Conservation (phyloP, 2,113 vertebrate genomes). For the Macquaria ambigua region DNA sequence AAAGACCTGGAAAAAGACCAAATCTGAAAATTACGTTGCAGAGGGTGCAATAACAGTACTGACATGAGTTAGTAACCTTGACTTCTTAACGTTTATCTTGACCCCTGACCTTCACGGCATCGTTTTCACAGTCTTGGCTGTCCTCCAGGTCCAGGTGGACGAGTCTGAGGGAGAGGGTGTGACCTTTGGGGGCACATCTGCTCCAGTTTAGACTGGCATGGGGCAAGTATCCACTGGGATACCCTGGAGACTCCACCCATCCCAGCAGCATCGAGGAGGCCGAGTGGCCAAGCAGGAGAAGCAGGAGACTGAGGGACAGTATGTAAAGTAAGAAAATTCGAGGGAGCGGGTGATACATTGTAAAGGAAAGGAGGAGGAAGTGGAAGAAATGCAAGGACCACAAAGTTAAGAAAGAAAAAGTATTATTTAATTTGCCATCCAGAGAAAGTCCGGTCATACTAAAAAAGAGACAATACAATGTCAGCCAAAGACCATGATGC, state of each 20-base stretch:
- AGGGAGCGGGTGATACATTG: not conserved
- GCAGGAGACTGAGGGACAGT: constrained; percentile 50
- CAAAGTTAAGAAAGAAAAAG: not conserved
- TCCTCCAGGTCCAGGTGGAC: constrained; percentile 92
- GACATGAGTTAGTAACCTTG: not conserved
- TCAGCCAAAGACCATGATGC: not conserved
- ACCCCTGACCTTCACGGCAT: constrained; percentile 85
- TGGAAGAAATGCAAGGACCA: not conserved
- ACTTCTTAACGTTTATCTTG: not conserved
- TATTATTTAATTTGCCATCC: not conserved
- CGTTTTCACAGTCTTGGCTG: constrained; percentile 89
- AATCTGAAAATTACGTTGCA: not conserved
- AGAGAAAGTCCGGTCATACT: not conserved
- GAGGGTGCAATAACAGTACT: not conserved
- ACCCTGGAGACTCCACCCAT: constrained; percentile 92
- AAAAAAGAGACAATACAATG: too few relatives aligned
- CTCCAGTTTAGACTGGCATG: constrained; percentile 86
- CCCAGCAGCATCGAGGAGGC: constrained; percentile 79
- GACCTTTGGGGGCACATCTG: constrained; percentile 88
- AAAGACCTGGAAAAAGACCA: constrained; percentile 79
- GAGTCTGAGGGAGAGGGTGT: constrained; percentile 87
- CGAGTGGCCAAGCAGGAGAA: constrained; percentile 53
- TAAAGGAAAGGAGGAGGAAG: not conserved
- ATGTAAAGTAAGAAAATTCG: not conserved
- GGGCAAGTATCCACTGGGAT: constrained; percentile 90